A percentile compares a stretch with the other conserved stretches of the same genome.
These are phyloP conservation scores for Sinodicranocentrus sp. DNA, from an alignment of 2,888 invertebrate genomes.

Conservation along the genomic window DNA sequence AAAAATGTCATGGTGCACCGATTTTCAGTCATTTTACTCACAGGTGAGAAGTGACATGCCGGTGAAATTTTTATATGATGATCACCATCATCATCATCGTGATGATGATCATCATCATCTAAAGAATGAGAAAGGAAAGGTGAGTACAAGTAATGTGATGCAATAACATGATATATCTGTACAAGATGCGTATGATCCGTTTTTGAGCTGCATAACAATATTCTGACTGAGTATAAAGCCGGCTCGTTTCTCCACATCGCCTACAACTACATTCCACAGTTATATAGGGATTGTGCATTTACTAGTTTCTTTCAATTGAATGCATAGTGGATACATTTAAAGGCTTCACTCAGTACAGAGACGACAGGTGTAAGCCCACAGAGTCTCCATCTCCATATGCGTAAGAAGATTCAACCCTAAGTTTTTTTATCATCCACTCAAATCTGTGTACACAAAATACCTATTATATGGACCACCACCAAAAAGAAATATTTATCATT, in stretches of 20 bases:
- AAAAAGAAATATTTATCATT: conserved; percentile 50
- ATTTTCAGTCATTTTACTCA: conserved; percentile 50
- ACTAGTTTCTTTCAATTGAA: too few species aligned
- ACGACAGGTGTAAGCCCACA: too few species aligned
- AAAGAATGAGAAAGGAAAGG: conserved; percentile 6
- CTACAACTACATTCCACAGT: conserved; percentile 26
- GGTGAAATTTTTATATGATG: background rate
- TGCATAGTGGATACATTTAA: too few species aligned
- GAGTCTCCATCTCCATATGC: background rate
- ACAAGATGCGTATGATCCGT: conserved; percentile 17
- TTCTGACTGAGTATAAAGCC: conserved; percentile 35
- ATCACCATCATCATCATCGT: conserved; percentile 15
- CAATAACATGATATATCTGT: conserved; percentile 23
- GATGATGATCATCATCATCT: background rate
- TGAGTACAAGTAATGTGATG: conserved; percentile 21
- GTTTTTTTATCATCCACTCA: conserved; percentile 10
- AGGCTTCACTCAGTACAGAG: too few species aligned
- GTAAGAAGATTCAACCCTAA: conserved; percentile 1
- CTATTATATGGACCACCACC: conserved; percentile 45
- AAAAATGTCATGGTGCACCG: conserved; percentile 50
- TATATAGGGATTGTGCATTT: too few species aligned
- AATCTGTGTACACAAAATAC: conserved; percentile 54
- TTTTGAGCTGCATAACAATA: conserved; percentile 12
- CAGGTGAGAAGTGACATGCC: conserved; percentile 45
- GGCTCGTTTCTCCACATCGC: conserved; percentile 37